Evolutionary conservation across 53 echinoderm and acorn worm species (phyloP).

Genomic region (Apostichopus leukothele): DNA sequence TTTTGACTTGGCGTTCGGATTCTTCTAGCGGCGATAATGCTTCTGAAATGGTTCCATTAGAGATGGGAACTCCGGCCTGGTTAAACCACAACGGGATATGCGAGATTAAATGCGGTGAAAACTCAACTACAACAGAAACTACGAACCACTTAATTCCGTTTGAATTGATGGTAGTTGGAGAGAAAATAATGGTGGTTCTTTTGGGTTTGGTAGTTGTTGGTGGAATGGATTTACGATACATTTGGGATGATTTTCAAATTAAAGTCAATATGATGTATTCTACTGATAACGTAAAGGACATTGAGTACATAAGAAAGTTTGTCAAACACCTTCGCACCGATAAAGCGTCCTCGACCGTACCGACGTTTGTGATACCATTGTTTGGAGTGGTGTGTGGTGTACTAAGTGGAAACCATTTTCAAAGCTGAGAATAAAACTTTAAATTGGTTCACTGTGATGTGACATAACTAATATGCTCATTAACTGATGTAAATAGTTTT

Average conservation of each 20-base stretch:
- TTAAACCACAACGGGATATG: not conserved
- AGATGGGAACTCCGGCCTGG: not conserved
- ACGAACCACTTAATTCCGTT: not conserved
- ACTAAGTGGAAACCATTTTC: not conserved
- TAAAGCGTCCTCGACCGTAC: not conserved
- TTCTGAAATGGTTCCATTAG: not conserved
- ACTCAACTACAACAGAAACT: not conserved
- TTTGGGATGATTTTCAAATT: not conserved
- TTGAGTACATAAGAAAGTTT: not conserved
- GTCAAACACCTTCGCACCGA: not conserved
- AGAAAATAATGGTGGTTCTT: not conserved
- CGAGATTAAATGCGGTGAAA: not conserved
- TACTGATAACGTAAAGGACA: not conserved
- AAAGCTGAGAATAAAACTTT: too few relatives aligned
- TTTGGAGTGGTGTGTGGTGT: not conserved
- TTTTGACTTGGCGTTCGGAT: not conserved
- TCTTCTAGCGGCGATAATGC: not conserved
- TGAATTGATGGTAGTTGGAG: not conserved
- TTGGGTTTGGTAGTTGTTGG: not conserved
- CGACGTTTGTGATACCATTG: not conserved
- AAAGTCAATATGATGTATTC: not conserved
- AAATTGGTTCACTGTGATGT: too few relatives aligned
- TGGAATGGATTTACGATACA: slow-evolving; percentile 1
- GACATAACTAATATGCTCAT: too few relatives aligned
- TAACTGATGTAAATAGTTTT: too few relatives aligned